phyloP scores from a whole-genome alignment of 2,888 invertebrate species.

The Philereme vetulata region DNA sequence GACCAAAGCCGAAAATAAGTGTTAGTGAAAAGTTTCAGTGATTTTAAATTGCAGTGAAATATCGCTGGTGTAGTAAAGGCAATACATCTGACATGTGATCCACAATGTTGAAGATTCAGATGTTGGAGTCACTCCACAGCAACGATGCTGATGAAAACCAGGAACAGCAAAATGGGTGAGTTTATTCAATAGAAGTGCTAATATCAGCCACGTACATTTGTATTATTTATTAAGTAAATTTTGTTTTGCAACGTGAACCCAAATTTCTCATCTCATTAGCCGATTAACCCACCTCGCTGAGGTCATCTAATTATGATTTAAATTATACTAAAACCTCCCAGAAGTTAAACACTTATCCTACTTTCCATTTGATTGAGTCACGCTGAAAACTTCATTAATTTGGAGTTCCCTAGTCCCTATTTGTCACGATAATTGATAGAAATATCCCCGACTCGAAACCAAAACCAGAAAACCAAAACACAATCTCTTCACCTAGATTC shows the following conservation, averaged over 20 bases:
- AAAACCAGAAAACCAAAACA: conserved; percentile 6
- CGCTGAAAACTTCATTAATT: too few species aligned
- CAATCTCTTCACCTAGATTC: conserved; percentile 13
- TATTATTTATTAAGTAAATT: too few species aligned
- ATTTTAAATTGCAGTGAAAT: background rate
- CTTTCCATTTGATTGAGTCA: too few species aligned
- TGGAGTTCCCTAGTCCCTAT: too few species aligned
- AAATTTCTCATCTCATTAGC: too few species aligned
- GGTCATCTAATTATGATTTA: too few species aligned
- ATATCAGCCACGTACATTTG: too few species aligned
- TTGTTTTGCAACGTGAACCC: too few species aligned
- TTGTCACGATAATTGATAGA: background rate
- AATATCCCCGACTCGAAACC: conserved; percentile 4
- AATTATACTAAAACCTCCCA: too few species aligned
- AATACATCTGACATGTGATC: conserved; percentile 69
- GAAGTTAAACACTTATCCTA: too few species aligned
- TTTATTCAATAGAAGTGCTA: conserved; percentile 5
- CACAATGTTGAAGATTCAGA: conserved; percentile 89
- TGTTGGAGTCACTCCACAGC: conserved; percentile 89
- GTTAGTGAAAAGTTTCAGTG: conserved; percentile 23
- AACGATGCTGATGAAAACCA: conserved; percentile 82
- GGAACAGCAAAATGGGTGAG: conserved; percentile 75
- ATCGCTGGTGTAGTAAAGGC: conserved; percentile 42
- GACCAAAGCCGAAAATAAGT: conserved; percentile 34
- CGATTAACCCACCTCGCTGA: too few species aligned